Percentiles rank a stretch among this genome's conserved stretches.
Conservation (phyloP, 2,113 vertebrate species). For the Varanus salvator region DNA sequence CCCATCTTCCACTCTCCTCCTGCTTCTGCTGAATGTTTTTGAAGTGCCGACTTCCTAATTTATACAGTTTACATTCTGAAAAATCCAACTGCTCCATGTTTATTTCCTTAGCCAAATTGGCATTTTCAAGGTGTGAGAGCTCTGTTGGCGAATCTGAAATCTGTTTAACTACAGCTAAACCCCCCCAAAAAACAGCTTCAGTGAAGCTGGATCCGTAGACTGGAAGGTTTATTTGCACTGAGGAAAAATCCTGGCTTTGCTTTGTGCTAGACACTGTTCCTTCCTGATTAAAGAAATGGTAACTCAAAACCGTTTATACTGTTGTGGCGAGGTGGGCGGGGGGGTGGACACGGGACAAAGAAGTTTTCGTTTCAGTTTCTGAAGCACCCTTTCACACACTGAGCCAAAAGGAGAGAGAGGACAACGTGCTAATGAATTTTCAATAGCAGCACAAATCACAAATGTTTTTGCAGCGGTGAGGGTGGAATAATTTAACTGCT, state of each 20-base stretch:
- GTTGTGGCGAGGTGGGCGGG: neutral
- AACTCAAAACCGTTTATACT: neutral
- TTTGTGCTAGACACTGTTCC: neutral
- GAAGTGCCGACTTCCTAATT: neutral
- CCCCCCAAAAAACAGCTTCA: neutral
- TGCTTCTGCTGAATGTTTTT: neutral
- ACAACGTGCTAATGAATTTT: neutral
- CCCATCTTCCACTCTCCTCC: neutral
- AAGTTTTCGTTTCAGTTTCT: neutral
- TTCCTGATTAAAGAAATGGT: neutral
- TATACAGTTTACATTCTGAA: conserved; percentile 2
- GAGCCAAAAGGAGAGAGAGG: neutral
- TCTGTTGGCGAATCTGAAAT: neutral
- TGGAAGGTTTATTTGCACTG: neutral
- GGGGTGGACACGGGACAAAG: neutral
- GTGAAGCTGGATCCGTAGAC: too few species aligned
- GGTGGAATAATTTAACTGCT: too few species aligned
- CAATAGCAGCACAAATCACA: neutral
- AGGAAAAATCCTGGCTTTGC: neutral
- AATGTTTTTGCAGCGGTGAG: neutral
- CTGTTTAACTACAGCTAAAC: neutral
- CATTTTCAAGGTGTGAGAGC: neutral
- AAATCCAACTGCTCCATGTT: conserved; percentile 13
- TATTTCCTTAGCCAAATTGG: neutral
- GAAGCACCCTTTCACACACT: neutral